phyloP scores from a whole-genome alignment of 2,888 invertebrate genomes.

The Autographa pulchrina region DNA sequence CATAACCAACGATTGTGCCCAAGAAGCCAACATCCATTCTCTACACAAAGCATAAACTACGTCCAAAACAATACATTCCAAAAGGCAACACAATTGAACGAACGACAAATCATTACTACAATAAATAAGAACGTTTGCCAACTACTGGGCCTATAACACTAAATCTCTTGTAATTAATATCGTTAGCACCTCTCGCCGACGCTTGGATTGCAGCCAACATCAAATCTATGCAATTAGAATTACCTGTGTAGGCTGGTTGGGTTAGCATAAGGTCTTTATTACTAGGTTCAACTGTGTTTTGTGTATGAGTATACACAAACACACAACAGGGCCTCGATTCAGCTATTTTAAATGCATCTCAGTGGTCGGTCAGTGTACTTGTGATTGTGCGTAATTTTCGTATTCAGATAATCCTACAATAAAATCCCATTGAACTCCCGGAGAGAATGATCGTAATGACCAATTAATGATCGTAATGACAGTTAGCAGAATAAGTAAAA shows the following conservation, averaged over 20 bases:
- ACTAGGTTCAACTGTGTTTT: not conserved
- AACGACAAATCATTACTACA: constrained; percentile 59
- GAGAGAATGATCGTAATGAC: too few species aligned
- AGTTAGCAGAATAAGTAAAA: too few species aligned
- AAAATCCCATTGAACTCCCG: too few species aligned
- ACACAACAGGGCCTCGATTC: too few species aligned
- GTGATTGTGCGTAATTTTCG: too few species aligned
- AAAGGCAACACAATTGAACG: constrained; percentile 41
- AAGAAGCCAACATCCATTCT: too few species aligned
- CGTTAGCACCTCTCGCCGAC: constrained; percentile 57
- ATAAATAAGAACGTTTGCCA: constrained; percentile 62
- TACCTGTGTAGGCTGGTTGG: constrained; percentile 61
- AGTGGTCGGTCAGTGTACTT: too few species aligned
- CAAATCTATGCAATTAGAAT: constrained; percentile 67
- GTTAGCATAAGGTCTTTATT: not conserved
- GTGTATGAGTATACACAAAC: not conserved
- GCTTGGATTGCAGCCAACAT: constrained; percentile 55
- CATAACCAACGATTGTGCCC: too few species aligned
- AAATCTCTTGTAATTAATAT: constrained; percentile 63
- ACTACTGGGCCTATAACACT: constrained; percentile 55
- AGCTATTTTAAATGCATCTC: too few species aligned
- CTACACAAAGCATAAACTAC: too few species aligned
- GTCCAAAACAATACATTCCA: not conserved
- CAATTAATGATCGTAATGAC: too few species aligned
- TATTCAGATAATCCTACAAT: too few species aligned